These are phyloP conservation scores for Zingel zingel DNA, from an alignment of 2,113 vertebrate genomes.

Conservation along the genomic window DNA sequence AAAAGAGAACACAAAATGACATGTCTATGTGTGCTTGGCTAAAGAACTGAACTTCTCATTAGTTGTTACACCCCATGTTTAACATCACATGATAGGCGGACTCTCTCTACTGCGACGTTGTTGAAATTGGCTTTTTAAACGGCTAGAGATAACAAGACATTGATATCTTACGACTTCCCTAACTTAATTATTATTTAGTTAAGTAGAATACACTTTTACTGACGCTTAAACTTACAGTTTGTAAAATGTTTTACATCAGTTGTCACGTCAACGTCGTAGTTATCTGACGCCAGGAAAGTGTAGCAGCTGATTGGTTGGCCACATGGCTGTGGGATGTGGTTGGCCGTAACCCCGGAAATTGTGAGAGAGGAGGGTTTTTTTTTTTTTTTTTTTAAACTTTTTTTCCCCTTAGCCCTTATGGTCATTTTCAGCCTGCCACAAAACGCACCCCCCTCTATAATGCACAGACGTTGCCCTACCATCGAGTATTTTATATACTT, in stretches of 20 bases:
- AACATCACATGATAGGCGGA: constrained; percentile 69
- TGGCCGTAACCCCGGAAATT: background rate
- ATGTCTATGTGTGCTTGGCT: accelerated
- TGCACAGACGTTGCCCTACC: no score
- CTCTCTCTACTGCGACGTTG: background rate
- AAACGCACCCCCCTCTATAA: no score
- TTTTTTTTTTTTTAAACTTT: no score
- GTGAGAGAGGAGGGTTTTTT: no score
- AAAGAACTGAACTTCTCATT: background rate
- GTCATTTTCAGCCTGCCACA: no score
- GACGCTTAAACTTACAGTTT: background rate
- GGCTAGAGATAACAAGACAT: accelerated
- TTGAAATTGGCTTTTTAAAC: background rate
- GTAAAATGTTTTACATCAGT: constrained; percentile 36
- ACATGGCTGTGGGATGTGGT: constrained; percentile 17
- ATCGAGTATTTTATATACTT: no score
- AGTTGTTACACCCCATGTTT: background rate
- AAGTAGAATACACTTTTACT: background rate
- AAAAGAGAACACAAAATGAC: background rate
- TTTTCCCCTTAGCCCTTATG: no score
- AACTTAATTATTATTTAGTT: background rate
- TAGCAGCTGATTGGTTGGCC: constrained; percentile 58
- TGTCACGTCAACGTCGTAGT: constrained; percentile 35
- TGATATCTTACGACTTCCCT: accelerated
- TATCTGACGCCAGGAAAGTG: background rate